Percentiles rank a stretch among this genome's conserved stretches.
Evolutionary conservation across 2,797 vertebrate genomes (phyloP).

Genomic region (Spondyliosoma cantharus): DNA sequence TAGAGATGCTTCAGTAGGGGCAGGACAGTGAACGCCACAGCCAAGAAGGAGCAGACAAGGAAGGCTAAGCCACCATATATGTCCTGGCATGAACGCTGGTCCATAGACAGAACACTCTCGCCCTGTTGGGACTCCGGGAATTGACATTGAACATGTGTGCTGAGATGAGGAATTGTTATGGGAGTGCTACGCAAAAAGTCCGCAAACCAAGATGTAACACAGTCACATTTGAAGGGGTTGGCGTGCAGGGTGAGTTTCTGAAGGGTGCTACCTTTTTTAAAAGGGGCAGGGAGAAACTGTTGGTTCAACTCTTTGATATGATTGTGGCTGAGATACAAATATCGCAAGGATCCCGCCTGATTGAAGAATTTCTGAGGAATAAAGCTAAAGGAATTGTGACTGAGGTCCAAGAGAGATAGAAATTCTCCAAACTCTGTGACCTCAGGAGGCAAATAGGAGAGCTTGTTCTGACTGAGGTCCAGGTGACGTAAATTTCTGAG

Average conservation of each 20-base stretch:
- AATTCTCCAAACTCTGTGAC: conserved; percentile 65
- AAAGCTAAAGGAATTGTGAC: conserved; percentile 79
- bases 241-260: conserved; percentile 80
- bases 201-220: conserved; percentile 83
- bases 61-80: conserved; percentile 84
- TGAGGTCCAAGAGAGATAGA: conserved; percentile 84
- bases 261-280: conserved; percentile 70
- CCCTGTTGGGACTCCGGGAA: conserved; percentile 84
- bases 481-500: conserved; percentile 78
- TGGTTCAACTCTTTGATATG: conserved; percentile 79
- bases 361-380: conserved; percentile 84
- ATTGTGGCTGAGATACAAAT: conserved; percentile 83
- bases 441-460: conserved; percentile 70
- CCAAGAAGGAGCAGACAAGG: conserved; percentile 77
- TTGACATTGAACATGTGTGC: conserved; percentile 81
- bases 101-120: conserved; percentile 79
- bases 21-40: conserved; percentile 71
- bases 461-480: conserved; percentile 82
- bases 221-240: conserved; percentile 88
- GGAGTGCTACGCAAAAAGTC: conserved; percentile 83
- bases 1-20: conserved; percentile 87
- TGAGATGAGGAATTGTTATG: conserved; percentile 80
- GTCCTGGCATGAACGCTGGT: conserved; percentile 89
- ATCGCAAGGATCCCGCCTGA: conserved; percentile 50
- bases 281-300: conserved; percentile 70